Evolutionary conservation across 2,888 invertebrate genomes (phyloP).

Genomic region (Drosophila demipolita): DNA sequence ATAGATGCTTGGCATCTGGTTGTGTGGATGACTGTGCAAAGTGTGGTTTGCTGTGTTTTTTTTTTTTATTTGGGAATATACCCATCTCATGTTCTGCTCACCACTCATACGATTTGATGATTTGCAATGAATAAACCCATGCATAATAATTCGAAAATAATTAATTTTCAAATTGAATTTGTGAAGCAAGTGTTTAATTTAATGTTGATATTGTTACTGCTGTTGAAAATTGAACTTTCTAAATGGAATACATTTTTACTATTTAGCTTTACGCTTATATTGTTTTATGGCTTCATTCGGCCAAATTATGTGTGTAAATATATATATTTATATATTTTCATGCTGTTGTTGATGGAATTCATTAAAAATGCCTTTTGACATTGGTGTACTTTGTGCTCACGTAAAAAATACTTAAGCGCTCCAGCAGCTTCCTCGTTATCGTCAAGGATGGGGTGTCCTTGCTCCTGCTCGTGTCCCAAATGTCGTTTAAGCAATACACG

Average conservation of each 20-base stretch:
- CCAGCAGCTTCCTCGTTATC: slow-evolving; percentile 1
- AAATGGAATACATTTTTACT: slow-evolving; percentile 18
- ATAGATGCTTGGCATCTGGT: slow-evolving; percentile 18
- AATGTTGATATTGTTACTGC: background rate
- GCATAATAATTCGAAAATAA: background rate
- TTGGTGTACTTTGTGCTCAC: slow-evolving; percentile 49
- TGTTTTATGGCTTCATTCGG: slow-evolving; percentile 21
- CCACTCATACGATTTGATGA: background rate
- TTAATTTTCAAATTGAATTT: background rate
- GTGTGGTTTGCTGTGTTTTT: slow-evolving; percentile 1
- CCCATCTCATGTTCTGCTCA: background rate
- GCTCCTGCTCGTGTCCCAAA: slow-evolving; percentile 29
- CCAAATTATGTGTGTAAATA: slow-evolving; percentile 46
- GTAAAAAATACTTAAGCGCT: slow-evolving; percentile 37
- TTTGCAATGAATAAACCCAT: slow-evolving; percentile 8
- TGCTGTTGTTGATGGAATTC: slow-evolving; percentile 46
- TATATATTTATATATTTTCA: background rate
- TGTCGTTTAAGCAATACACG: slow-evolving; percentile 47
- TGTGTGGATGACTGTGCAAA: background rate
- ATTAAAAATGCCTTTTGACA: slow-evolving; percentile 72
- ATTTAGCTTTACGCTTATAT: background rate
- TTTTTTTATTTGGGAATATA: background rate
- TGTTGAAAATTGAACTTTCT: slow-evolving; percentile 8
- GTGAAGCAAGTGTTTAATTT: slow-evolving; percentile 16
- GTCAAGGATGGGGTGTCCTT: slow-evolving; percentile 19